phyloP scores from a whole-genome alignment of 2,888 invertebrate genomes.

The Sericinus montela region DNA sequence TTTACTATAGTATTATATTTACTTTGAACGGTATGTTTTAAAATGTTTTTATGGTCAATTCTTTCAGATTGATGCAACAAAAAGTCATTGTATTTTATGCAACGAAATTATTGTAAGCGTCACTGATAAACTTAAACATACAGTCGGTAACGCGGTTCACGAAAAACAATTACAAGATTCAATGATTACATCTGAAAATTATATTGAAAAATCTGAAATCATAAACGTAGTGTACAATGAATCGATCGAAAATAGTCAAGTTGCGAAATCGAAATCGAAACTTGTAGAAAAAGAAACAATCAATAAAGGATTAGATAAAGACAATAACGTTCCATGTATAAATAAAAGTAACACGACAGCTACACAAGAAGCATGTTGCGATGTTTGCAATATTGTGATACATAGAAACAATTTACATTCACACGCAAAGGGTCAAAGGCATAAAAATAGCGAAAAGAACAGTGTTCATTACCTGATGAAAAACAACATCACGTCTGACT shows the following conservation, averaged over 20 bases:
- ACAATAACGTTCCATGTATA: background rate
- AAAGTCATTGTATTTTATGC: conserved; percentile 8
- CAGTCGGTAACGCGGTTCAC: background rate
- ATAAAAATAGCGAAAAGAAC: background rate
- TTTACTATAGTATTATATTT: no score
- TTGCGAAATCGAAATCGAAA: background rate
- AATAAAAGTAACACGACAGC: background rate
- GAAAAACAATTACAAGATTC: background rate
- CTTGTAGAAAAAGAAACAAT: no score
- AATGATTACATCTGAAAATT: background rate
- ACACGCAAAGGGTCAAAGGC: background rate
- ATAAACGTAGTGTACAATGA: background rate
- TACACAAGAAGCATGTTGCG: background rate
- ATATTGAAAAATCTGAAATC: background rate
- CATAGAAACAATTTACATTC: background rate
- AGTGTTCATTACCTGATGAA: background rate
- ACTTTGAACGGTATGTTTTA: background rate
- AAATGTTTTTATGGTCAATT: no score
- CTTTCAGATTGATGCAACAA: background rate
- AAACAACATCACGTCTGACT: background rate
- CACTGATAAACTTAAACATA: background rate
- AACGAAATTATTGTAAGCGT: conserved; percentile 2
- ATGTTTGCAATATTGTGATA: conserved; percentile 1
- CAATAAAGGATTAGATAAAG: no score
- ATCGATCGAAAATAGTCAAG: background rate